Evolutionary conservation across 1,140 invertebrate species (phyloP).

Genomic region (Drosophila persimilis): DNA sequence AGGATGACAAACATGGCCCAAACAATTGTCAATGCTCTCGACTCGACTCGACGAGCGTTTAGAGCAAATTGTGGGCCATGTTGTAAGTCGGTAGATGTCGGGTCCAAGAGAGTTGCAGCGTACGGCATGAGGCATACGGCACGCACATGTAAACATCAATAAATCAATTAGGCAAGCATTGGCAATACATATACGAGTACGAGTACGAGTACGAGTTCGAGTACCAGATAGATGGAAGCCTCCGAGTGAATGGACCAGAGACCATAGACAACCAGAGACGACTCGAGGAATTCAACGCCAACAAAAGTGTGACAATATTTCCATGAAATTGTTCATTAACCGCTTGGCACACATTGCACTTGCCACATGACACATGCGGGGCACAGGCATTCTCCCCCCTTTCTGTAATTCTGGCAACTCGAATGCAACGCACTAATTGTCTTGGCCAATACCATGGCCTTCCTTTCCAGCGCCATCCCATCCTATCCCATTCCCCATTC

Average conservation of each 20-base stretch:
- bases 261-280: conserved; percentile 9
- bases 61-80: conserved; percentile 78
- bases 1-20: conserved; percentile 76
- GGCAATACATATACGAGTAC: conserved; percentile 45
- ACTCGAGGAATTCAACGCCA: conserved; percentile 74
- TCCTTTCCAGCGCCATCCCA: conserved; percentile 41
- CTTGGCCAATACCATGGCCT: conserved; percentile 53
- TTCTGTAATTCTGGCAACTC: conserved; percentile 58
- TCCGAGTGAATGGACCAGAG: conserved; percentile 11
- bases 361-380: conserved; percentile 31
- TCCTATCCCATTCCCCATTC: neutral
- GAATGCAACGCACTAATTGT: conserved; percentile 61
- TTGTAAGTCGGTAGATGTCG: conserved; percentile 57
- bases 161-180: conserved; percentile 81
- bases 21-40: conserved; percentile 79
- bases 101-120: conserved; percentile 22
- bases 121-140: conserved; percentile 16
- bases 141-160: conserved; percentile 81
- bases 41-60: conserved; percentile 55
- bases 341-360: conserved; percentile 79
- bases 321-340: conserved; percentile 81
- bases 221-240: neutral
- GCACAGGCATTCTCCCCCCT: too few species aligned
- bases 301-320: conserved; percentile 82
- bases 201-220: neutral